phyloP scores from a whole-genome alignment of 37 sponge, comb jelly and placozoan genomes.

The Petrosia ficiformis region DNA sequence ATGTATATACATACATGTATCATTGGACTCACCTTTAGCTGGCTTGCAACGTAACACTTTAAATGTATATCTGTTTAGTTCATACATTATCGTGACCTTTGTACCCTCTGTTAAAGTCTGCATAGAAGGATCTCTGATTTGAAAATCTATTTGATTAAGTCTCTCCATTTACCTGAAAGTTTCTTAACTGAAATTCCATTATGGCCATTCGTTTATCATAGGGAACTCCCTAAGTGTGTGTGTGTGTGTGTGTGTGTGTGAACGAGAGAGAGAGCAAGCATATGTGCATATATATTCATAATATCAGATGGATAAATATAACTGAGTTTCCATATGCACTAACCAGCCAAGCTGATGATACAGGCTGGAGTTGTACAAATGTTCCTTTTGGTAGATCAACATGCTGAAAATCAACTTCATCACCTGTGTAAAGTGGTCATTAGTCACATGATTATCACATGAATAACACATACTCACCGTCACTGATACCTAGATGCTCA shows the following conservation, averaged over 20 bases:
- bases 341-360: constrained; percentile 60
- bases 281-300: not conserved
- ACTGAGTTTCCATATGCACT: not conserved
- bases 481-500: constrained; percentile 43
- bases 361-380: constrained; percentile 64
- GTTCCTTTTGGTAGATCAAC: constrained; percentile 55
- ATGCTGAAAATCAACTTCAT: constrained; percentile 43
- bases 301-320: not conserved
- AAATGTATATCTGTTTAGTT: constrained; percentile 61
- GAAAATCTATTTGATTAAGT: too few relatives aligned
- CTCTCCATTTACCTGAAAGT: constrained; percentile 60
- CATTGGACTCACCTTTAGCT: constrained; percentile 34
- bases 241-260: not conserved
- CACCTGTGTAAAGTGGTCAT: constrained; percentile 1
- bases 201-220: constrained; percentile 70
- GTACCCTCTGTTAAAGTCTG: constrained; percentile 71
- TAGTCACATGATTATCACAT: not conserved
- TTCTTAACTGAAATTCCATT: constrained; percentile 70
- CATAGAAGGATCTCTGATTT: too few relatives aligned
- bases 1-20: not conserved
- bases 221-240: constrained; percentile 39
- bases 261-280: not conserved
- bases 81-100: constrained; percentile 62
- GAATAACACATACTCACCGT: constrained; percentile 12
- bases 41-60: constrained; percentile 67